Conservation (phyloP, 2,113 vertebrate genomes). For the Emydura subglobosa region DNA sequence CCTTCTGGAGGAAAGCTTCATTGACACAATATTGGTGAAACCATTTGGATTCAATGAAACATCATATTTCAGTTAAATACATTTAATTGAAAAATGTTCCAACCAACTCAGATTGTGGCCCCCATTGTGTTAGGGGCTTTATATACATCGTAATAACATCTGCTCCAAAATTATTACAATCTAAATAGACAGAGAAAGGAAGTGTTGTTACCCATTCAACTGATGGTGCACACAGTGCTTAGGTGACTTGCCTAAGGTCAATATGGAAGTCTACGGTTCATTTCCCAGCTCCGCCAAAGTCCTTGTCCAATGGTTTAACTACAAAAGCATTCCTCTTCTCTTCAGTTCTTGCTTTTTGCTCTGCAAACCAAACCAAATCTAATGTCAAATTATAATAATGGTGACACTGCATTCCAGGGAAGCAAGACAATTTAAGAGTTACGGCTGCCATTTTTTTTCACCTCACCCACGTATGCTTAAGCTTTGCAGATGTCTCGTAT, state of each 20-base stretch:
- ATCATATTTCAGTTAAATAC: background rate
- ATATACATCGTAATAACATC: background rate
- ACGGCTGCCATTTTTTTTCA: slow-evolving; percentile 1
- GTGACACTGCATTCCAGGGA: slow-evolving; percentile 16
- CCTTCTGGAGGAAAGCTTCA: background rate
- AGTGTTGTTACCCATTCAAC: background rate
- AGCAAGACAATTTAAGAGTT: background rate
- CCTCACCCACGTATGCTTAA: background rate
- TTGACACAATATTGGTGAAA: background rate
- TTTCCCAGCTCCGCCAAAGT: background rate
- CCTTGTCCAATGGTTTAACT: background rate
- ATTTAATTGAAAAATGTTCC: background rate
- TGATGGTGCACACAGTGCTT: background rate
- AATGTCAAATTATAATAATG: slow-evolving; percentile 41
- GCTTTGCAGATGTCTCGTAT: background rate
- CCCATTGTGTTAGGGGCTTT: background rate
- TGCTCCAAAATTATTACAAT: background rate
- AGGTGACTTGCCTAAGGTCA: background rate
- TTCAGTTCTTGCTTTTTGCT: background rate
- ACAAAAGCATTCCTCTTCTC: background rate
- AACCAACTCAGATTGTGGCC: background rate
- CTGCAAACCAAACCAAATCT: slow-evolving; percentile 40
- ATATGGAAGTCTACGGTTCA: background rate
- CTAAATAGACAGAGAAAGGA: accelerated
- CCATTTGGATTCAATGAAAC: background rate